A percentile compares a stretch with the other conserved stretches of the same genome.
These are phyloP conservation scores for Amaurobius ferox DNA, from an alignment of 2,888 invertebrate species.

Conservation along the genomic window DNA sequence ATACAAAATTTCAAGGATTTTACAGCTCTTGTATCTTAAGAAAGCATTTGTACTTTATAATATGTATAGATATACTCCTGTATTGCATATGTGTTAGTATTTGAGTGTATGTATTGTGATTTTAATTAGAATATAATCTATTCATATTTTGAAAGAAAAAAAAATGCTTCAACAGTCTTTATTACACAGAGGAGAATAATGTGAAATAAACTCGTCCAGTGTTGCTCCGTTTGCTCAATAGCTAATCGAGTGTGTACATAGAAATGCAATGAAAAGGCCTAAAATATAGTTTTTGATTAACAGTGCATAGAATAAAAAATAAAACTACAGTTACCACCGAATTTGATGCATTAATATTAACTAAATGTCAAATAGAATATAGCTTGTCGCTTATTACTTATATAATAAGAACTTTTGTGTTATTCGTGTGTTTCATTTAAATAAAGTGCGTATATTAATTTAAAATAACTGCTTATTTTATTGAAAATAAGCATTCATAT, in stretches of 20 bases:
- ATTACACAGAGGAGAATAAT: conserved; percentile 11
- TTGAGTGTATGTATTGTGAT: conserved; percentile 20
- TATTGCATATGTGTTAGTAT: conserved; percentile 6
- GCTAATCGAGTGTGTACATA: conserved; percentile 22
- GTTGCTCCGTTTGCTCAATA: conserved; percentile 27
- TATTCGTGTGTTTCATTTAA: too few relatives aligned
- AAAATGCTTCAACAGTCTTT: neutral
- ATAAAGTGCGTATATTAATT: too few relatives aligned
- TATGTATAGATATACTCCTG: neutral
- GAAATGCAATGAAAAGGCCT: neutral
- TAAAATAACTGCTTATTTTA: too few relatives aligned
- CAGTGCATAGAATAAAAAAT: neutral
- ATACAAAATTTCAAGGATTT: neutral
- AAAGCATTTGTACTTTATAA: conserved; percentile 12
- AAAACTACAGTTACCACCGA: neutral
- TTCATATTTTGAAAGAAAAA: conserved; percentile 20
- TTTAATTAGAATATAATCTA: conserved; percentile 22
- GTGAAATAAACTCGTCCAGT: conserved; percentile 27
- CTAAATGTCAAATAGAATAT: too few relatives aligned
- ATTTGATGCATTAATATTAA: too few relatives aligned
- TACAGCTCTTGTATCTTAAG: neutral
- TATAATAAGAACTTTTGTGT: too few relatives aligned
- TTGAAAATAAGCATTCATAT: too few relatives aligned
- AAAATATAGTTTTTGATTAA: neutral
- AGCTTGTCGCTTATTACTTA: too few relatives aligned